A percentile compares a stretch with the other conserved stretches of the same genome.
Evolutionary conservation across 1,140 invertebrate genomes (phyloP).

Genomic region (Harpegnathos saltator): DNA sequence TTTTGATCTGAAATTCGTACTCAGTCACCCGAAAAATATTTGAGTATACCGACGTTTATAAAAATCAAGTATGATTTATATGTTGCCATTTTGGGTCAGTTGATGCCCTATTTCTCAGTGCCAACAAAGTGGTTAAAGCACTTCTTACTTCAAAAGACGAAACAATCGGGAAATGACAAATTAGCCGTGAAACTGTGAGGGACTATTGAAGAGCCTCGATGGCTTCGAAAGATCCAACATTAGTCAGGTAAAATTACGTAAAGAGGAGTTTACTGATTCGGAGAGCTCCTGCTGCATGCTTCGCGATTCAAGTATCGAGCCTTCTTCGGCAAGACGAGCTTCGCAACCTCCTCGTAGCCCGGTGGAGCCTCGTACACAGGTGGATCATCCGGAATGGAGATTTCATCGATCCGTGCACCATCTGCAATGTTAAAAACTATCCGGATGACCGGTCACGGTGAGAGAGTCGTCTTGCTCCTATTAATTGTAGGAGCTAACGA

Average conservation of each 20-base stretch:
- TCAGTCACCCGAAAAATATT: too few species aligned
- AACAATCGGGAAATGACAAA: too few species aligned
- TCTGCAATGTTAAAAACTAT: slow-evolving; percentile 84
- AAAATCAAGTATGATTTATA: too few species aligned
- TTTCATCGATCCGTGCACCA: slow-evolving; percentile 86
- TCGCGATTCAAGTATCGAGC: slow-evolving; percentile 58
- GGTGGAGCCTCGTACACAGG: slow-evolving; percentile 90
- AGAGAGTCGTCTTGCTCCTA: slow-evolving; percentile 23
- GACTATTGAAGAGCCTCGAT: not conserved
- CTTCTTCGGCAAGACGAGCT: slow-evolving; percentile 84
- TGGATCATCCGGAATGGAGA: slow-evolving; percentile 88
- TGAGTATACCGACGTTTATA: too few species aligned
- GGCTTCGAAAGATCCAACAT: not conserved
- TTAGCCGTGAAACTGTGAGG: too few species aligned
- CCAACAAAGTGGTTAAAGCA: too few species aligned
- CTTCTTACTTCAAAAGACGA: too few species aligned
- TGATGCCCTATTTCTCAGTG: too few species aligned
- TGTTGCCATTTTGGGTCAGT: too few species aligned
- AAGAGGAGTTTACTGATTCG: slow-evolving; percentile 61
- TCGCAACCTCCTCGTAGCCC: slow-evolving; percentile 90
- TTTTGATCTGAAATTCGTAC: too few species aligned
- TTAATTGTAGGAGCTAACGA: not conserved
- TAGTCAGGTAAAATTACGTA: not conserved
- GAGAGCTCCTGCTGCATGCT: slow-evolving; percentile 70
- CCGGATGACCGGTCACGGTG: slow-evolving; percentile 70